Evolutionary conservation across 2,113 vertebrate genomes (phyloP).

Genomic region (Pholis gunnellus): DNA sequence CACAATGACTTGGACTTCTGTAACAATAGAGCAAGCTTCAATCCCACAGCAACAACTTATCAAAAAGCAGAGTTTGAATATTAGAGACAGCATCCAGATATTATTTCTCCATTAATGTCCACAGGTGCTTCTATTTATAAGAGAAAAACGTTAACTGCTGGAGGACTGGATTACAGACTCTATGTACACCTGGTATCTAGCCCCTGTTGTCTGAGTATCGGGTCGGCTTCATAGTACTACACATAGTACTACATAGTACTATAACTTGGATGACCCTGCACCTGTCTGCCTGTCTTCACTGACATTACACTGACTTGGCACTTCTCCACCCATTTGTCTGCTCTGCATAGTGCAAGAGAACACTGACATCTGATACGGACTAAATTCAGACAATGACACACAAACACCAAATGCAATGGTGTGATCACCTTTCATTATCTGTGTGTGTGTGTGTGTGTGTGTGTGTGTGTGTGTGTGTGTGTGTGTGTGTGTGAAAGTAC

Average conservation of each 20-base stretch:
- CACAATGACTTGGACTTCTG: conserved; percentile 22
- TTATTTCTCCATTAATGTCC: background rate
- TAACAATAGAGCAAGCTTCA: background rate
- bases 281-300: background rate
- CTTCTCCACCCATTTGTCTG: background rate
- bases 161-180: background rate
- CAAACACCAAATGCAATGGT: background rate
- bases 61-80: background rate
- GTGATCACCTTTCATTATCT: background rate
- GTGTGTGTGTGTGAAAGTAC: background rate
- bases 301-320: conserved; percentile 16
- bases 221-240: background rate
- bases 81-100: background rate
- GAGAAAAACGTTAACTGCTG: background rate
- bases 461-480: background rate
- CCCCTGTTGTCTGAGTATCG: background rate
- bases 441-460: background rate
- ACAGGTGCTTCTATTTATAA: background rate
- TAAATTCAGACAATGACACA: background rate
- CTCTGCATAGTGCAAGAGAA: background rate
- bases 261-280: background rate
- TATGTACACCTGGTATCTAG: background rate
- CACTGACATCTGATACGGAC: conserved; percentile 17
- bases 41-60: conserved; percentile 7
- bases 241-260: background rate